Evolutionary conservation across 2,888 invertebrate species (phyloP).

Genomic region (Erebia palarica): DNA sequence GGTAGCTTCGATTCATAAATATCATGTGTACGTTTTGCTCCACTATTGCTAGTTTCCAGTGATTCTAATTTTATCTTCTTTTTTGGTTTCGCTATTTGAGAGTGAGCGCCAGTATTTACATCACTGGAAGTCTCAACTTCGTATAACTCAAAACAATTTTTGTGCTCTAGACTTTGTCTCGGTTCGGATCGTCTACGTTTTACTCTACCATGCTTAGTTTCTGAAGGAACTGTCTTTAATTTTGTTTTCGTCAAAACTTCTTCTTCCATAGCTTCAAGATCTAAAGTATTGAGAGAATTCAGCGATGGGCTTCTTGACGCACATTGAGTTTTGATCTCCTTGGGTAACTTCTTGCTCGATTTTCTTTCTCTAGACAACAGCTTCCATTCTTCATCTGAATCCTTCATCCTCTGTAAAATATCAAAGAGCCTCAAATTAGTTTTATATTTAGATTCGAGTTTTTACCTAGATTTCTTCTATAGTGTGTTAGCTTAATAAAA

Average conservation of each 20-base stretch:
- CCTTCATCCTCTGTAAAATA: conserved; percentile 30
- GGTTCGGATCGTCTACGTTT: not conserved
- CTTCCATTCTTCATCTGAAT: conserved; percentile 20
- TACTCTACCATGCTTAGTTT: not conserved
- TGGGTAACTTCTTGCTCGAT: not conserved
- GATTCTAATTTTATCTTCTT: conserved; percentile 1
- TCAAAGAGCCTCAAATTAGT: not conserved
- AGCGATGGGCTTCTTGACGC: not conserved
- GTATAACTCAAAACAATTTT: not conserved
- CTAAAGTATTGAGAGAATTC: not conserved
- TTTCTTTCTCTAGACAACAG: not conserved
- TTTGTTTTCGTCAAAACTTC: not conserved
- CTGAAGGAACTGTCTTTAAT: not conserved
- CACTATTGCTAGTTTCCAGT: not conserved
- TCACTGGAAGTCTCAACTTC: not conserved
- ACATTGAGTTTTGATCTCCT: not conserved
- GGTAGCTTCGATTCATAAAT: not conserved
- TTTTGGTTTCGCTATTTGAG: not conserved
- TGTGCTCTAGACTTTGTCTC: not conserved
- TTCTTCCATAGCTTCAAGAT: not conserved
- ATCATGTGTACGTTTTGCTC: not conserved
- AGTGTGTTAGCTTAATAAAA: too few species aligned
- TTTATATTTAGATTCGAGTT: too few species aligned
- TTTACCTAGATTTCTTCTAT: too few species aligned
- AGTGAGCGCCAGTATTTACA: not conserved